These are phyloP conservation scores for Arnoldichthys spilopterus DNA, from an alignment of 2,797 vertebrate genomes.

Conservation along the genomic window DNA sequence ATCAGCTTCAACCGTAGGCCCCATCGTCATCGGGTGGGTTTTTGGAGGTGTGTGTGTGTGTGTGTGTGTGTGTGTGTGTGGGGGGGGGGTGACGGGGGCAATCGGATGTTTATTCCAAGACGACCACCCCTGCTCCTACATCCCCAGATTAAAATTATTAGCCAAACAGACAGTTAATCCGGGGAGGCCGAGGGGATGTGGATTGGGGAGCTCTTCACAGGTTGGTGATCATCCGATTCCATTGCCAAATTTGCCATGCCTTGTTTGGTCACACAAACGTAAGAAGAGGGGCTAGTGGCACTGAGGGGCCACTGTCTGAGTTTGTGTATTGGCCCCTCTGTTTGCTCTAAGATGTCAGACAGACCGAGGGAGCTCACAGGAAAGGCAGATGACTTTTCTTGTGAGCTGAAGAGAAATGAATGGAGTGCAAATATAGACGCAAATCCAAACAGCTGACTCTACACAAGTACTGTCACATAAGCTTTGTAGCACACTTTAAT, in stretches of 20 bases:
- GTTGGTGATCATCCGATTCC: conserved; percentile 86
- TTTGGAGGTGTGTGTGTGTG: too few relatives aligned
- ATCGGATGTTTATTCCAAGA: conserved; percentile 87
- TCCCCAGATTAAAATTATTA: conserved; percentile 88
- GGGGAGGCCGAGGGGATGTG: conserved; percentile 80
- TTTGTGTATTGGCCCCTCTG: conserved; percentile 85
- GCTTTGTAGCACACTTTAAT: neutral
- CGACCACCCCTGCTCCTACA: conserved; percentile 74
- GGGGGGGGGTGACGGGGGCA: conserved; percentile 20
- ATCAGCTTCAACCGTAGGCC: conserved; percentile 21
- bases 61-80: too few relatives aligned
- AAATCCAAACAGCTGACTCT: conserved; percentile 11
- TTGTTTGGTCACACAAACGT: conserved; percentile 90
- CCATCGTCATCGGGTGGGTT: conserved; percentile 20
- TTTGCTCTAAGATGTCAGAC: conserved; percentile 84
- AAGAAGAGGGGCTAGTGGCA: conserved; percentile 79
- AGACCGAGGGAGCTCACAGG: conserved; percentile 79
- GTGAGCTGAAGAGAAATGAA: conserved; percentile 50
- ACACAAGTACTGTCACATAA: neutral
- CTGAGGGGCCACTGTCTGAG: conserved; percentile 72
- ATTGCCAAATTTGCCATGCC: conserved; percentile 85
- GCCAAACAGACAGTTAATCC: conserved; percentile 83
- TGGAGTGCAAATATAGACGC: conserved; percentile 45
- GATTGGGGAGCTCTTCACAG: conserved; percentile 90
- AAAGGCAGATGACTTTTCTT: conserved; percentile 80